phyloP scores from a whole-genome alignment of 1,140 invertebrate species.

The Gonatopus flavifemur region DNA sequence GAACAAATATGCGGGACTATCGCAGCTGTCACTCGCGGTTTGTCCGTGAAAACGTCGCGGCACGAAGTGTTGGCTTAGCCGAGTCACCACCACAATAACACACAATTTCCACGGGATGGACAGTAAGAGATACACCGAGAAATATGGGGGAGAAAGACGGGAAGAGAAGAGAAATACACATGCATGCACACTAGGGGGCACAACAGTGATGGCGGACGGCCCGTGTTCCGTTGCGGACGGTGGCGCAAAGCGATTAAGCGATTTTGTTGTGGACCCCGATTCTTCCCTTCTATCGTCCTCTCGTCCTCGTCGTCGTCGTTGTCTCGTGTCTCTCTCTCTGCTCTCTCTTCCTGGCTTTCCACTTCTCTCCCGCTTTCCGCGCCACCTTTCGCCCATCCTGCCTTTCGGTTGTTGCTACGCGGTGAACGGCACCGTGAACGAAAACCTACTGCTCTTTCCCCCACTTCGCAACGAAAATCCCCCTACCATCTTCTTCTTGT shows the following conservation, averaged over 20 bases:
- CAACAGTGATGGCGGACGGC: conserved; percentile 20
- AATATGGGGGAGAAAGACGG: conserved; percentile 3
- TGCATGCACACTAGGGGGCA: conserved; percentile 33
- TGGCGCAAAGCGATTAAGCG: conserved; percentile 61
- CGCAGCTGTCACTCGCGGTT: conserved; percentile 44
- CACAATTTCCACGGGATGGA: no score
- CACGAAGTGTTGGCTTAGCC: conserved; percentile 27
- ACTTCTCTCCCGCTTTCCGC: conserved; percentile 54
- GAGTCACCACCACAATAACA: conserved; percentile 28
- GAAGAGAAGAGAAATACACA: conserved; percentile 15
- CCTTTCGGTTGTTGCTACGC: conserved; percentile 38
- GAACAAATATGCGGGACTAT: conserved; percentile 15
- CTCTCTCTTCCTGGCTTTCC: conserved; percentile 51
- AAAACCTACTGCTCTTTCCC: conserved; percentile 39
- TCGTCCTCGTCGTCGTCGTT: conserved; percentile 25
- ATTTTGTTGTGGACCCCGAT: conserved; percentile 63
- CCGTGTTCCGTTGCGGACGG: conserved; percentile 48
- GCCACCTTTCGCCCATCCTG: conserved; percentile 49
- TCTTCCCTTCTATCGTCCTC: conserved; percentile 54
- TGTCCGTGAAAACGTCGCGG: conserved; percentile 39
- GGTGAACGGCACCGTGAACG: conserved; percentile 44
- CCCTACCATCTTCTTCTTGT: conserved; percentile 24
- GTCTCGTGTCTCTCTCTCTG: conserved; percentile 29
- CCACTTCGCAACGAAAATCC: conserved; percentile 13
- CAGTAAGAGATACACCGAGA: conserved; percentile 18